These are phyloP conservation scores for Caerostris darwini DNA, from an alignment of 1,140 invertebrate genomes.

Conservation along the genomic window DNA sequence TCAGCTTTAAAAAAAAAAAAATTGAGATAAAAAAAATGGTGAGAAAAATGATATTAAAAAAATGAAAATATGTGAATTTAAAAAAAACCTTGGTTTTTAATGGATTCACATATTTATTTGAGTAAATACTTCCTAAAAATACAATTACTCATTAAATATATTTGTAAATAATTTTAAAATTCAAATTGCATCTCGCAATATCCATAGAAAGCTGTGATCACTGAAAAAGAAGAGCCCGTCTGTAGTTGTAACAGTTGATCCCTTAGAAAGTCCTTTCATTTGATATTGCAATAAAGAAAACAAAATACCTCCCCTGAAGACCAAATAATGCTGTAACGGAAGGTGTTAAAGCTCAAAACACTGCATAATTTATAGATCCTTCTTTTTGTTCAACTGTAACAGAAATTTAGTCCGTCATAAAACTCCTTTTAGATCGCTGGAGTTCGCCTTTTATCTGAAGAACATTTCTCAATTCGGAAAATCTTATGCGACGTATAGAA, in stretches of 20 bases:
- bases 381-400: slow-evolving; percentile 18
- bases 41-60: too few relatives aligned
- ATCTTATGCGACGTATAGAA: slow-evolving; percentile 43
- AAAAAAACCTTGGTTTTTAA: too few relatives aligned
- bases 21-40: too few relatives aligned
- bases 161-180: too few relatives aligned
- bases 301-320: background rate
- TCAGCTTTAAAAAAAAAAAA: too few relatives aligned
- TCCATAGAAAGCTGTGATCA: too few relatives aligned
- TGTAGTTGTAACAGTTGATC: background rate
- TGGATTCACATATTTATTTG: too few relatives aligned
- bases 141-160: too few relatives aligned
- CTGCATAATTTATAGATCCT: slow-evolving; percentile 12
- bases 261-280: background rate
- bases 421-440: slow-evolving; percentile 6
- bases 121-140: too few relatives aligned
- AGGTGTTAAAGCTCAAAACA: background rate
- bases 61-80: too few relatives aligned
- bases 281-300: slow-evolving; percentile 17
- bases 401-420: slow-evolving; percentile 33
- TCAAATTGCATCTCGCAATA: too few relatives aligned
- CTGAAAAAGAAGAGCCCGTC: too few relatives aligned
- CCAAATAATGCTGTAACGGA: background rate
- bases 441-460: slow-evolving; percentile 17
- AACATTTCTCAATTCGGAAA: slow-evolving; percentile 46